Evolutionary conservation across 2,797 vertebrate genomes (phyloP).

Genomic region (Muraenolepis orangiensis): DNA sequence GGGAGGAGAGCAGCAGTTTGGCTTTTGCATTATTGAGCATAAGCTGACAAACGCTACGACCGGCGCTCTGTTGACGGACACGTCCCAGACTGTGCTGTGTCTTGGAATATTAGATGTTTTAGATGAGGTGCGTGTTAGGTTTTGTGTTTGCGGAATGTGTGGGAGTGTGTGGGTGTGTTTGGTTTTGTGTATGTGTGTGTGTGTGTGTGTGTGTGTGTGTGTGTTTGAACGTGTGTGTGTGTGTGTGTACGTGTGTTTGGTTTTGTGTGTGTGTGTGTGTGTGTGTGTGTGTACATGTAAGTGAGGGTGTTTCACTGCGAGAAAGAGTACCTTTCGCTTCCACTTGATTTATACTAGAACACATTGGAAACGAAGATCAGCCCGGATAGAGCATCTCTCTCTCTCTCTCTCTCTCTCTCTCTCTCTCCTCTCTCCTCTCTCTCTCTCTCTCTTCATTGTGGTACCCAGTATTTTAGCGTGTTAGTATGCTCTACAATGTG

Average conservation of each 20-base stretch:
- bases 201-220: background rate
- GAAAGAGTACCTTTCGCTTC: conserved; percentile 12
- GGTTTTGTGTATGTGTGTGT: background rate
- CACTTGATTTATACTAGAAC: conserved; percentile 31
- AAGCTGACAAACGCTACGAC: conserved; percentile 56
- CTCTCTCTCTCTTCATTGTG: too few species aligned
- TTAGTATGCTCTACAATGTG: too few species aligned
- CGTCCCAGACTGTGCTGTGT: background rate
- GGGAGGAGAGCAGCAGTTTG: conserved; percentile 56
- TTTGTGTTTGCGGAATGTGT: too few species aligned
- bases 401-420: too few species aligned
- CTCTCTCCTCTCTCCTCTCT: too few species aligned
- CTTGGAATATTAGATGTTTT: too few species aligned
- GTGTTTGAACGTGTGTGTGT: background rate
- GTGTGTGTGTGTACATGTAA: conserved; percentile 11
- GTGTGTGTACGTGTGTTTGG: background rate
- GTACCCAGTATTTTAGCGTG: too few species aligned
- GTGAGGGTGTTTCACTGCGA: background rate
- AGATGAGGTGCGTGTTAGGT: too few species aligned
- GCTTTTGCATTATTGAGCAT: conserved; percentile 73
- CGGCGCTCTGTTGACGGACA: conserved; percentile 10
- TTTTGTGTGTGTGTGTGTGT: background rate
- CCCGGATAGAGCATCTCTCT: too few species aligned
- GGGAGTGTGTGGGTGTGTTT: too few species aligned
- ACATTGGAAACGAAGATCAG: conserved; percentile 41